Conservation (phyloP, 2,888 invertebrate species). For the Ophion ellenae region DNA sequence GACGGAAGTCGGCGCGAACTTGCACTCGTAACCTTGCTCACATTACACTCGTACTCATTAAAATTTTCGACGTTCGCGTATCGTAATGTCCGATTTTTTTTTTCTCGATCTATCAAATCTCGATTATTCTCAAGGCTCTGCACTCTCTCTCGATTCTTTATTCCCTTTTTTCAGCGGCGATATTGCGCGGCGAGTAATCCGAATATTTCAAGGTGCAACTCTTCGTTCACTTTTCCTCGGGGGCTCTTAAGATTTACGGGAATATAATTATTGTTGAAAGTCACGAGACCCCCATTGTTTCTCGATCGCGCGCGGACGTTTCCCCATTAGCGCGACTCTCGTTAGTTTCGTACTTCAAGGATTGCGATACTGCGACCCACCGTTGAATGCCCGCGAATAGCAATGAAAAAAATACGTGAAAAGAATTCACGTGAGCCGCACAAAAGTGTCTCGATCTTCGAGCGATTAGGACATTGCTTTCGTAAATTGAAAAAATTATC, state of each 20-base stretch:
- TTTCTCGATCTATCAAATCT: constrained; percentile 22
- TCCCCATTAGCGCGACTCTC: background rate
- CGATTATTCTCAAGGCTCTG: constrained; percentile 12
- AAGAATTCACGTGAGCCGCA: background rate
- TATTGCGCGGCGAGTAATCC: background rate
- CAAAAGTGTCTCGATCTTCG: background rate
- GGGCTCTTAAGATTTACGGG: constrained; percentile 5
- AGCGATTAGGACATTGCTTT: background rate
- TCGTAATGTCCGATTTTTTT: background rate
- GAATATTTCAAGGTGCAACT: constrained; percentile 3
- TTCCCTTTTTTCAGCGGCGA: constrained; percentile 13
- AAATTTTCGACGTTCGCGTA: background rate
- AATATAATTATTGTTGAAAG: constrained; percentile 15
- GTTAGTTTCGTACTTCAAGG: background rate
- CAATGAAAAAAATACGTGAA: background rate
- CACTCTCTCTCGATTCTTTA: background rate
- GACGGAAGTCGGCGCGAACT: background rate
- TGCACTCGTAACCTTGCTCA: constrained; percentile 4
- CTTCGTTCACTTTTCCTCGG: background rate
- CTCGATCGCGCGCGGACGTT: background rate
- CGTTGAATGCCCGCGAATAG: background rate
- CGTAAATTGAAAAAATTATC: background rate
- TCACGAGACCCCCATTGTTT: constrained; percentile 7
- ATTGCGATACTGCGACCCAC: constrained; percentile 8
- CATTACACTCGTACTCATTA: background rate